phyloP scores from a whole-genome alignment of 1,140 invertebrate species.

The Bombus fervidus region DNA sequence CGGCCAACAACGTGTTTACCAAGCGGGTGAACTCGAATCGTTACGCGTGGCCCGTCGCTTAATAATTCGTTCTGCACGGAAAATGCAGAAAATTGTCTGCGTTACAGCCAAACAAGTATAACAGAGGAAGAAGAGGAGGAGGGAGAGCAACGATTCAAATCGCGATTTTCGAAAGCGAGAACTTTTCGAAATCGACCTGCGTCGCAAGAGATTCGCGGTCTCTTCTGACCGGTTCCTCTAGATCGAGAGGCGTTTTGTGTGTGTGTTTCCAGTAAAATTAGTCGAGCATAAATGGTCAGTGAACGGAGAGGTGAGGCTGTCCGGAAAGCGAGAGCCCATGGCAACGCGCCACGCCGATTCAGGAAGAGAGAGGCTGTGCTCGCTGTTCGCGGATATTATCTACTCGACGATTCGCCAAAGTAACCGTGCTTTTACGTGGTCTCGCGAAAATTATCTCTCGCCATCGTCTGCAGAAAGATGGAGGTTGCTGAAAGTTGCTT shows the following conservation, averaged over 20 bases:
- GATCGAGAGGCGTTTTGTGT: constrained; percentile 4
- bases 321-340: constrained; percentile 63
- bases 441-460: too few species aligned
- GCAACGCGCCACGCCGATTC: constrained; percentile 62
- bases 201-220: not conserved
- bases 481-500: too few species aligned
- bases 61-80: constrained; percentile 33
- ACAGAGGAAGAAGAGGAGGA: not conserved
- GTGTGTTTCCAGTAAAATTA: constrained; percentile 53
- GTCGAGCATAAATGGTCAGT: constrained; percentile 70
- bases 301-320: constrained; percentile 70
- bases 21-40: not conserved
- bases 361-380: constrained; percentile 77
- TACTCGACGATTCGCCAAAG: not conserved
- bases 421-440: too few species aligned
- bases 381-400: constrained; percentile 49
- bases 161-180: constrained; percentile 32
- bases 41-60: constrained; percentile 27
- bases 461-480: too few species aligned
- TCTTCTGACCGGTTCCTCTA: not conserved
- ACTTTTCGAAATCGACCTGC: constrained; percentile 34
- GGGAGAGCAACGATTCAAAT: not conserved
- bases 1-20: constrained; percentile 14
- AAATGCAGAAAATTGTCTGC: constrained; percentile 28
- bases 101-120: not conserved